Conservation (phyloP, 2,113 vertebrate genomes). For the Dicentrarchus labrax region DNA sequence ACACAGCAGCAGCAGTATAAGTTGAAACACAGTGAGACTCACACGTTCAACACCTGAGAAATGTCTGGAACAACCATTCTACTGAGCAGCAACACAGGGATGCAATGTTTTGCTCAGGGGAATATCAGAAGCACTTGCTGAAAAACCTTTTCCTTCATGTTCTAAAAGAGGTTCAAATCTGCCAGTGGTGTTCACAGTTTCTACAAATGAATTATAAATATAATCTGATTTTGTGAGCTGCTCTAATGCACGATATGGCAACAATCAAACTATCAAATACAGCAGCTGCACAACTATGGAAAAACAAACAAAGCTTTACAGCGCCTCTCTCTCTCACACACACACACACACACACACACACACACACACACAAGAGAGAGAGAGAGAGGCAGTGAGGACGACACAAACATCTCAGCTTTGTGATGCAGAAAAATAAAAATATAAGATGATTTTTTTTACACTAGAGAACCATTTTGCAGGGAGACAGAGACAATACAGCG, state of each 20-base stretch:
- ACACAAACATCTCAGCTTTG: neutral
- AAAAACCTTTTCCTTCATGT: neutral
- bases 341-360: slow-evolving; percentile 21
- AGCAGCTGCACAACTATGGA: slow-evolving; percentile 53
- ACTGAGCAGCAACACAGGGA: neutral
- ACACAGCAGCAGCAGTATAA: neutral
- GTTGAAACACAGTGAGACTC: neutral
- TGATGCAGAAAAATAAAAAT: neutral
- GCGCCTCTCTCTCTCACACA: neutral
- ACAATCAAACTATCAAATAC: slow-evolving; percentile 44
- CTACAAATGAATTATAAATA: neutral
- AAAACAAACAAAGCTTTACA: slow-evolving; percentile 55
- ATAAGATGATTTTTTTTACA: neutral
- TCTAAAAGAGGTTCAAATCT: neutral
- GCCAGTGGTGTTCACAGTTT: neutral
- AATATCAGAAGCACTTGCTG: neutral
- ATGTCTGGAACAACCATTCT: neutral
- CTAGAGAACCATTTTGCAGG: neutral
- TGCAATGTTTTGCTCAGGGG: neutral
- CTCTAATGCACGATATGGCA: slow-evolving; percentile 28
- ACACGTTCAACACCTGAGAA: neutral
- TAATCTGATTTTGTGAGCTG: neutral
- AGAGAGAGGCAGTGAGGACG: neutral
- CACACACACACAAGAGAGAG: slow-evolving; percentile 24
- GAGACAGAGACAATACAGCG: neutral